Evolutionary conservation across 2,113 vertebrate species (phyloP), one percentile per base, ranked within the genome.

Genomic region (Atlantisia rogersi): DNA sequence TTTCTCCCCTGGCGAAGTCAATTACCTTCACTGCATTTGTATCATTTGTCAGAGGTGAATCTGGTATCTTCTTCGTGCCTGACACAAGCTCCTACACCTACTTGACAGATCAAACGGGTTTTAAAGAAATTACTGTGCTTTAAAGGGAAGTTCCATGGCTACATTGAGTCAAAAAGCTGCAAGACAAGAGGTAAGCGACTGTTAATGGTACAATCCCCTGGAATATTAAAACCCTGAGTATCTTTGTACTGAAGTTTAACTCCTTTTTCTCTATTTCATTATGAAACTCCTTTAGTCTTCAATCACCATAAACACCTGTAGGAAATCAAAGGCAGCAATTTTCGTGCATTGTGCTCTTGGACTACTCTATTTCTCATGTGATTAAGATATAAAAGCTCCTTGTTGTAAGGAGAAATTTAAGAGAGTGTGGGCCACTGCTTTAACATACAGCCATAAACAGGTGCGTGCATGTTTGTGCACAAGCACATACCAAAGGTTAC

Each of bases 1-100:
- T 86, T 89, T 96, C 88, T 96, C 86, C 86, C 86, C 77, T 95
- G 74, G 86, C 29, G 0, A 96, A 94, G 83, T 69, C 94, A 95
- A 80, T 94, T 91, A 93, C 90, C 67, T 95, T 50, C 91, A 29
- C 53, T 69, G 22, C 25, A 53, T 92, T 81, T 74, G 91, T 37
- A 93, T 50, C 70, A 90, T 39, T 83, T 88, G 80, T 79, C 69
- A 82, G 86, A 92, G 86, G 25, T 0, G 0, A 91, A 76, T 31
- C 74, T 91, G 80, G 50, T 62, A 13, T 87, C 59, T 79, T 85
- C 84, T 80, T 81, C 32, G 6, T 28, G 73, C 58, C 86, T 91
- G 77, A 92, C 86, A 93, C 65, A 84, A 88, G 68, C 48, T 95
- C 62, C 93, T 90, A 69, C 86, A 96, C 86, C 65, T 93, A 60